Conservation (phyloP, 2,113 vertebrate genomes). For the Pitta sordida region DNA sequence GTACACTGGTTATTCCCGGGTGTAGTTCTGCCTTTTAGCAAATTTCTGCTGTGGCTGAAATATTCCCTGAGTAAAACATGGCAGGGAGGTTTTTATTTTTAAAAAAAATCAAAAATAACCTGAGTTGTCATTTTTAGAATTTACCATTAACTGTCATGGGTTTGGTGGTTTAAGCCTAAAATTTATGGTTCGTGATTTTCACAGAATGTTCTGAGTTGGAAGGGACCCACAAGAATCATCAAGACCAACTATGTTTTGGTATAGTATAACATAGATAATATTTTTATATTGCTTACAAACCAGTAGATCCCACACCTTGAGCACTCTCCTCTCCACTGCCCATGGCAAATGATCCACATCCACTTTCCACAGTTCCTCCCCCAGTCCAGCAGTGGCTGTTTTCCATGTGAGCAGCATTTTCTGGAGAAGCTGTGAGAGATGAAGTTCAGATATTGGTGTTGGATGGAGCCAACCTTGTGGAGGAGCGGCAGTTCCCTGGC, state of each 20-base stretch:
- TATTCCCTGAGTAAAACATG: background rate
- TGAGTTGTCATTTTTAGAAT: background rate
- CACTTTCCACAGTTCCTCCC: background rate
- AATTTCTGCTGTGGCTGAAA: background rate
- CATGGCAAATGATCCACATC: background rate
- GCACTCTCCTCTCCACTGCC: background rate
- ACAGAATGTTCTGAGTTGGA: too few relatives aligned
- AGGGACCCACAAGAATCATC: too few relatives aligned
- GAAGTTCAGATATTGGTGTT: background rate
- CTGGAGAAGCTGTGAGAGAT: fast-evolving
- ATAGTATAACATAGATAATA: background rate
- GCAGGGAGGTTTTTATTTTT: background rate
- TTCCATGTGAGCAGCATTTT: background rate
- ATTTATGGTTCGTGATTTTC: too few relatives aligned
- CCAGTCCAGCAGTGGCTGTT: background rate
- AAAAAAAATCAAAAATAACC: fast-evolving
- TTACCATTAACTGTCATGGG: fast-evolving
- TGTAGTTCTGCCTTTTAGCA: background rate
- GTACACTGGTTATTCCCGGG: fast-evolving
- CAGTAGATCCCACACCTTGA: background rate
- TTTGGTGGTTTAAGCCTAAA: background rate
- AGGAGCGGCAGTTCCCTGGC: background rate
- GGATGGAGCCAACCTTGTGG: background rate
- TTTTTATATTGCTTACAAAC: background rate
- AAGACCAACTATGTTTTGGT: too few relatives aligned